Evolutionary conservation across 2,888 invertebrate species (phyloP).

Genomic region (Lepetodrilus schrolli): DNA sequence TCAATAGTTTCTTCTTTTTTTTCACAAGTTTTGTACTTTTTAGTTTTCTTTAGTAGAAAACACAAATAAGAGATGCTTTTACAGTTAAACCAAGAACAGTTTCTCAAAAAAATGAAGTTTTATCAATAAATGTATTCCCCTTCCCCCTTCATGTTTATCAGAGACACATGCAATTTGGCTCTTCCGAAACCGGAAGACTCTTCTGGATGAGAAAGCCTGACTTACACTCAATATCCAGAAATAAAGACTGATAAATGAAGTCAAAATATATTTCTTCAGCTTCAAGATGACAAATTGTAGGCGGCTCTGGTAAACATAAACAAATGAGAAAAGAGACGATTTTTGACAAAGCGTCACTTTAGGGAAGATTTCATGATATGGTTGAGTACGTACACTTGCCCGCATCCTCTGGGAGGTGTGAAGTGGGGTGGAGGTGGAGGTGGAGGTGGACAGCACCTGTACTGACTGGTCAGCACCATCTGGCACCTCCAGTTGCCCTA

Average conservation of each 20-base stretch:
- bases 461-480: background rate
- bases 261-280: background rate
- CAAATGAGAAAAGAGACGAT: background rate
- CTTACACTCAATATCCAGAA: background rate
- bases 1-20: no score
- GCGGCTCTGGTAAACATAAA: background rate
- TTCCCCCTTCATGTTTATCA: no score
- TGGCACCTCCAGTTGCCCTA: slow-evolving; percentile 2
- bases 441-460: background rate
- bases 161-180: no score
- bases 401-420: slow-evolving; percentile 14
- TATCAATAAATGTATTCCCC: no score
- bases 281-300: background rate
- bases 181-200: no score
- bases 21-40: no score
- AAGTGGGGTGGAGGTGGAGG: background rate
- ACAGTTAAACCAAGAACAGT: no score
- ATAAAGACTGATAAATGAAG: background rate
- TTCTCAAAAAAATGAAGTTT: no score
- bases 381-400: slow-evolving; percentile 1
- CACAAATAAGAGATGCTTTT: no score
- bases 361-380: no score
- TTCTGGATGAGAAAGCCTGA: background rate
- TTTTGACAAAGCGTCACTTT: no score
- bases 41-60: no score